Percentiles rank a stretch among this genome's conserved stretches.
Conservation (phyloP, 2,888 invertebrate species). For the Volucella bombylans region DNA sequence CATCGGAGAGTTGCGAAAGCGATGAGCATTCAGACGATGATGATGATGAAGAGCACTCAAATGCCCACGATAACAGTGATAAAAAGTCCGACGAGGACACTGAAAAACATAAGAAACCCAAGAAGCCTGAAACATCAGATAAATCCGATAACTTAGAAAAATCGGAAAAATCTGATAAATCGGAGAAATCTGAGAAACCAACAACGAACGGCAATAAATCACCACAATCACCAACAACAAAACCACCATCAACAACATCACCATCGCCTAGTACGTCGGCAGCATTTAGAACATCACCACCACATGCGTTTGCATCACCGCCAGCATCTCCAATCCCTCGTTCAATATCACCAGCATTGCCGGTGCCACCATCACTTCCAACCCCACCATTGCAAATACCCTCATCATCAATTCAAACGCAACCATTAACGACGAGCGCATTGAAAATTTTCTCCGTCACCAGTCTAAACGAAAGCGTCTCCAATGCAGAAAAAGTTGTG, state of each 20-base stretch:
- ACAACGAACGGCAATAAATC: slow-evolving; percentile 55
- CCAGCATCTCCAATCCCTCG: slow-evolving; percentile 61
- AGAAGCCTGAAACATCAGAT: not conserved
- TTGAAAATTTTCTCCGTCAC: slow-evolving; percentile 80
- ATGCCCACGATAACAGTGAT: slow-evolving; percentile 76
- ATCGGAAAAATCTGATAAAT: too few relatives aligned
- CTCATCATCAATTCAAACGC: not conserved
- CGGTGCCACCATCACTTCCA: slow-evolving; percentile 15
- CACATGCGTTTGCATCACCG: slow-evolving; percentile 67
- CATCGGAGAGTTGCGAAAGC: slow-evolving; percentile 59
- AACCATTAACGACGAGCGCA: slow-evolving; percentile 67
- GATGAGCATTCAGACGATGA: slow-evolving; percentile 76
- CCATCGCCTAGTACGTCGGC: slow-evolving; percentile 63
- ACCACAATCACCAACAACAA: slow-evolving; percentile 22
- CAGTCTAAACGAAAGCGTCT: slow-evolving; percentile 78
- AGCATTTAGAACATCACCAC: slow-evolving; percentile 63
- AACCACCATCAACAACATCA: slow-evolving; percentile 36
- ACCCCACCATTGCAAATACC: slow-evolving; percentile 5
- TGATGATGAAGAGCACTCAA: slow-evolving; percentile 76
- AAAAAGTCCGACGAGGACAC: slow-evolving; percentile 74
- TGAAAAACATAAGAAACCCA: not conserved
- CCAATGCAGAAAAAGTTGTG: not conserved
- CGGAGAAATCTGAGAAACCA: not conserved
- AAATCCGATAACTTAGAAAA: not conserved
- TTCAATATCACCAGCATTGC: slow-evolving; percentile 41